Conservation (phyloP, 2,797 vertebrate species). For the Catamblyrhynchus diadema region DNA sequence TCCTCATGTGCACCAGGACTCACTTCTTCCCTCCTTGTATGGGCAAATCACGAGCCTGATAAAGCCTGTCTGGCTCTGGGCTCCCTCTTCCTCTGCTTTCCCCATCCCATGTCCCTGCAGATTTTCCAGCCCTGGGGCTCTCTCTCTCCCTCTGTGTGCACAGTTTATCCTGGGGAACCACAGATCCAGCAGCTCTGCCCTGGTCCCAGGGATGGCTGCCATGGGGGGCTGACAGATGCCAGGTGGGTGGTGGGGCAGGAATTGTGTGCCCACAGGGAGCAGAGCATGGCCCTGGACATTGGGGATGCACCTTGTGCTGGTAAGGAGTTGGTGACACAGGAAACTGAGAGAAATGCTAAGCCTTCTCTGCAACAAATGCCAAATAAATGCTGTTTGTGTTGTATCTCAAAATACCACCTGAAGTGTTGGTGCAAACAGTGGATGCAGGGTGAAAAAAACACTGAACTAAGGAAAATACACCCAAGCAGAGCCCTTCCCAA, state of each 20-base stretch:
- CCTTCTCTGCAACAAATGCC: conserved; percentile 5
- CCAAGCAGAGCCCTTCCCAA: not conserved
- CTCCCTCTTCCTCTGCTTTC: not conserved
- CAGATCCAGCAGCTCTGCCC: not conserved
- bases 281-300: not conserved
- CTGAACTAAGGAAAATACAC: not conserved
- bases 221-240: accelerated
- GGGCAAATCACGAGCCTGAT: not conserved
- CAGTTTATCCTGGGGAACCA: not conserved
- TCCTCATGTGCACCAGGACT: not conserved
- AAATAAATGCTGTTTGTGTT: conserved; percentile 28
- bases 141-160: not conserved
- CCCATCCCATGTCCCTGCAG: not conserved
- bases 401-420: conserved; percentile 7
- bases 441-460: conserved; percentile 14
- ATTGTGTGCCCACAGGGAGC: not conserved
- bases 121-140: not conserved
- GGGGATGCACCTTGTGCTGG: not conserved
- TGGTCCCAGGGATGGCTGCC: not conserved
- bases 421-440: conserved; percentile 3
- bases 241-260: not conserved
- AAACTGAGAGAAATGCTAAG: not conserved
- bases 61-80: not conserved
- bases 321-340: not conserved
- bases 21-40: conserved; percentile 15